phyloP scores from a whole-genome alignment of 2,797 vertebrate genomes.

The Pangasius larnaudii region DNA sequence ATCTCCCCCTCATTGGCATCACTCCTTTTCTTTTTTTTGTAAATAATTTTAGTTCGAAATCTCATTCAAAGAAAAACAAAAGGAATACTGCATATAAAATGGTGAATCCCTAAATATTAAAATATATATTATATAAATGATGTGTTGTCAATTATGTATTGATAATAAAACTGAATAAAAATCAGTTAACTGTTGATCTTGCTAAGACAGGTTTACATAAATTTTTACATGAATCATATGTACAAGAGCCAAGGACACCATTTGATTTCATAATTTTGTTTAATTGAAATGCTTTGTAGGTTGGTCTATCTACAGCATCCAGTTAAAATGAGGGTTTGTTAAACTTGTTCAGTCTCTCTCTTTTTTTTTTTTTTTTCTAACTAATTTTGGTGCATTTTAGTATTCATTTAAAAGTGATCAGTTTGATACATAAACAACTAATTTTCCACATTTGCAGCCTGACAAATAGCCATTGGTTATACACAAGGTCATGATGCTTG shows the following conservation, averaged over 20 bases:
- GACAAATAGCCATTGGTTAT: background rate
- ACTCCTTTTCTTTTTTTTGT: constrained; percentile 76
- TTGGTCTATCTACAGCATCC: constrained; percentile 3
- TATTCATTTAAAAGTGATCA: constrained; percentile 6
- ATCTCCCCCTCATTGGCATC: constrained; percentile 77
- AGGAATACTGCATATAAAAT: constrained; percentile 68
- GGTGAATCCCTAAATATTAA: constrained; percentile 76
- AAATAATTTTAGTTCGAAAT: constrained; percentile 81
- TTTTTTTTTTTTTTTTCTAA: background rate
- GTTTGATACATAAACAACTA: background rate
- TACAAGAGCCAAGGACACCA: constrained; percentile 16
- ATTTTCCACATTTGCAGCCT: constrained; percentile 19
- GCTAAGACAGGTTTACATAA: constrained; percentile 38
- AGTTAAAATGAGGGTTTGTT: background rate
- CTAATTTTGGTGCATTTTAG: background rate
- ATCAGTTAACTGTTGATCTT: constrained; percentile 51
- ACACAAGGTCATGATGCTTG: background rate
- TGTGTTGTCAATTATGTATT: constrained; percentile 79
- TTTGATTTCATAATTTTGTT: background rate
- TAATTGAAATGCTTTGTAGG: background rate
- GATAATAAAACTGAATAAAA: constrained; percentile 73
- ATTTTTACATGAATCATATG: background rate
- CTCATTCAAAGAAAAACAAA: constrained; percentile 69
- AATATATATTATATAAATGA: constrained; percentile 81
- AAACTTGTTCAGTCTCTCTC: background rate